These are phyloP conservation scores for Mirza zaza DNA, from an alignment of 2,113 vertebrate genomes.

Conservation along the genomic window DNA sequence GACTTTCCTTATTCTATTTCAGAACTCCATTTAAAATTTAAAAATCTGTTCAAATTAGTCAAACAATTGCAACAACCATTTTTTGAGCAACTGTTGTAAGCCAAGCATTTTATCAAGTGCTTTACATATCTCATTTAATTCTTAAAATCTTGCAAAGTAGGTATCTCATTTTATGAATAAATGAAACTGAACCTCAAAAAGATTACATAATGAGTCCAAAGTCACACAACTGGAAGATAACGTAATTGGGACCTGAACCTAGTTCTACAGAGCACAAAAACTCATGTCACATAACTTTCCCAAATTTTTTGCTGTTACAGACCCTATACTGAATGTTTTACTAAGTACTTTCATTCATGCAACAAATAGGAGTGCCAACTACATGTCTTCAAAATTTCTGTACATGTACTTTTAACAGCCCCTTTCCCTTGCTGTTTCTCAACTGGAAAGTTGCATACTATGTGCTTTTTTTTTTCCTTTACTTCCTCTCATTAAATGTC, in stretches of 20 bases:
- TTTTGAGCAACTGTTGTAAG: background rate
- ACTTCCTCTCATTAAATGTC: conserved; percentile 76
- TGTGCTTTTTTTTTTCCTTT: conserved; percentile 7
- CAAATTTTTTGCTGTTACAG: background rate
- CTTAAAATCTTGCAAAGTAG: conserved; percentile 23
- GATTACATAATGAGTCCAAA: background rate
- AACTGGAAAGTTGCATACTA: conserved; percentile 50
- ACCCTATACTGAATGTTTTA: background rate
- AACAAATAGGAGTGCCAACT: background rate
- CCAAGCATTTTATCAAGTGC: background rate
- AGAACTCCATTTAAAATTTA: background rate
- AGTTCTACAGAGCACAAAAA: background rate
- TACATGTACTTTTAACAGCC: background rate
- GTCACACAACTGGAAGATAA: background rate
- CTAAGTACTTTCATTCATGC: background rate
- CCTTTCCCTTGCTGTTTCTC: conserved; percentile 28
- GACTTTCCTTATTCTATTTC: background rate
- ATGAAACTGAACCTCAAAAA: conserved; percentile 14
- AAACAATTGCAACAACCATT: background rate
- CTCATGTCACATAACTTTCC: background rate
- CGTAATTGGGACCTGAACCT: background rate
- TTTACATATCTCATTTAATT: conserved; percentile 1
- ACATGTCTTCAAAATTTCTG: background rate
- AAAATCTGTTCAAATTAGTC: background rate
- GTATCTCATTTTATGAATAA: background rate